A percentile compares a stretch with the other conserved stretches of the same genome.
These are phyloP conservation scores for Chloroceryle amazona DNA, from an alignment of 2,797 vertebrate genomes.

Conservation along the genomic window DNA sequence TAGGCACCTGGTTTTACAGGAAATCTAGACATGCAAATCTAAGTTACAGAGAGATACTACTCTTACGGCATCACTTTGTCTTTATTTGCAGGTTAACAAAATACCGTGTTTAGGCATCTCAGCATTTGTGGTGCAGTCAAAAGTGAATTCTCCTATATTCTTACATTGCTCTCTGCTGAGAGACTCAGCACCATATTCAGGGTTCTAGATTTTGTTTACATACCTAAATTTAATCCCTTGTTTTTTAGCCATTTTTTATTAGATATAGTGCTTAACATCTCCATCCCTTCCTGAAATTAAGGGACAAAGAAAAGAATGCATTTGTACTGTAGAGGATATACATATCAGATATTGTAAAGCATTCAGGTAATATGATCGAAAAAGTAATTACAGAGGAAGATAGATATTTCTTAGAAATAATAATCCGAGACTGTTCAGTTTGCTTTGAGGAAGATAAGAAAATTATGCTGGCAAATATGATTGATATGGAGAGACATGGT, in stretches of 20 bases:
- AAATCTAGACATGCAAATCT: neutral
- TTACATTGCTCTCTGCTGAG: neutral
- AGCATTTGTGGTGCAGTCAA: neutral
- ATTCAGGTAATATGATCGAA: neutral
- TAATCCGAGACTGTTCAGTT: neutral
- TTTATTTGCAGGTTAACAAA: neutral
- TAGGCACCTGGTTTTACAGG: neutral
- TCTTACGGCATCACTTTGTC: neutral
- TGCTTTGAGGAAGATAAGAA: neutral
- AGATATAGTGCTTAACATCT: neutral
- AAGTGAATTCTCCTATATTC: neutral
- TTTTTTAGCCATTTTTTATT: neutral
- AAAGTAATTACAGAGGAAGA: neutral
- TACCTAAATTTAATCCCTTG: neutral
- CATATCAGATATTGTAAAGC: neutral
- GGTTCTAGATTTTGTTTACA: neutral
- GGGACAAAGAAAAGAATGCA: neutral
- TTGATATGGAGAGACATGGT: neutral
- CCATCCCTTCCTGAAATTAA: neutral
- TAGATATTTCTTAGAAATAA: neutral
- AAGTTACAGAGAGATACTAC: neutral
- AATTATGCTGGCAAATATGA: neutral
- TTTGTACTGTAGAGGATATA: neutral
- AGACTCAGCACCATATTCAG: fast-evolving
- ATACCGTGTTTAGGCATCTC: neutral